Conservation (phyloP, 2,888 invertebrate genomes). For the Drosophila tanythrix region DNA sequence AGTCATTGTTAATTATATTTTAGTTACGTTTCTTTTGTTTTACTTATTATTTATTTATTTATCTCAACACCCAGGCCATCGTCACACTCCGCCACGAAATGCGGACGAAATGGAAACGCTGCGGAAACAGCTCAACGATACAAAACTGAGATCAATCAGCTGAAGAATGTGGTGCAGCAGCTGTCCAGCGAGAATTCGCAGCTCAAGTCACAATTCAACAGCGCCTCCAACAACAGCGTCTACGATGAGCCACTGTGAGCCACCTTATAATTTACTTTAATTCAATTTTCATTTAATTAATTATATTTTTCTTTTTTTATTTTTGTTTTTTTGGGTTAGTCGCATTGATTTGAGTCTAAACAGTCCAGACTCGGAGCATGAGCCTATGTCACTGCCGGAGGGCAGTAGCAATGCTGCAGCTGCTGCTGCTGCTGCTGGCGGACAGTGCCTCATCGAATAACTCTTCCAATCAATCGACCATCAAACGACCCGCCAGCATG, state of each 20-base stretch:
- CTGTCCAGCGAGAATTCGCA: slow-evolving; percentile 92
- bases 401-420: slow-evolving; percentile 26
- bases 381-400: slow-evolving; percentile 84
- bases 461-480: slow-evolving; percentile 85
- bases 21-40: slow-evolving; percentile 35
- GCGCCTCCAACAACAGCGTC: slow-evolving; percentile 80
- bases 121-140: slow-evolving; percentile 84
- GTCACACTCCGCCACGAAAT: slow-evolving; percentile 76
- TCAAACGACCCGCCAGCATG: slow-evolving; percentile 94
- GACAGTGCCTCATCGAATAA: slow-evolving; percentile 71
- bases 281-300: slow-evolving; percentile 37
- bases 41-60: slow-evolving; percentile 43
- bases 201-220: slow-evolving; percentile 87
- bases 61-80: slow-evolving; percentile 70
- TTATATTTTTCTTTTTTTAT: slow-evolving; percentile 30
- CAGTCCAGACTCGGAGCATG: slow-evolving; percentile 81
- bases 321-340: slow-evolving; percentile 56
- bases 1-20: slow-evolving; percentile 35
- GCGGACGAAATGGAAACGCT: slow-evolving; percentile 83
- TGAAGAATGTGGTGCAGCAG: slow-evolving; percentile 88
- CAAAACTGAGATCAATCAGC: slow-evolving; percentile 83
- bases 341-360: slow-evolving; percentile 83
- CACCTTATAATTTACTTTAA: slow-evolving; percentile 26
- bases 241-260: slow-evolving; percentile 85
- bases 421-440: slow-evolving; percentile 17